A percentile compares a stretch with the other conserved stretches of the same genome.
These are phyloP conservation scores for Piezodorus guildinii DNA, from an alignment of 1,140 invertebrate genomes.

Conservation along the genomic window DNA sequence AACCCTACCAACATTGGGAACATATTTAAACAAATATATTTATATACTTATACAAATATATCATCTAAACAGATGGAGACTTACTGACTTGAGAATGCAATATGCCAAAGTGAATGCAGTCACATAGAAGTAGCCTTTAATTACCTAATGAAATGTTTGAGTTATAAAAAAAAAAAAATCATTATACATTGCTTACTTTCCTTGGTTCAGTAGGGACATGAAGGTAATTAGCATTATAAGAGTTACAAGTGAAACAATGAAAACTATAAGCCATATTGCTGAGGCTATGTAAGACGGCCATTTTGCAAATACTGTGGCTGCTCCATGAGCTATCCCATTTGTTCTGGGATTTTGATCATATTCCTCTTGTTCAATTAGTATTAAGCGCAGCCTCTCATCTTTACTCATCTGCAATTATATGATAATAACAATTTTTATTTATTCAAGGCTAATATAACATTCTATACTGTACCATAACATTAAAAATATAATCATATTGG, in stretches of 20 bases:
- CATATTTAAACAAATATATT: too few species aligned
- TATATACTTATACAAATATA: too few species aligned
- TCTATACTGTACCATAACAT: too few species aligned
- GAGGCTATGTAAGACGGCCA: constrained; percentile 9
- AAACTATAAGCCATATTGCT: constrained; percentile 5
- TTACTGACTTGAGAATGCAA: too few species aligned
- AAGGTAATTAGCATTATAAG: neutral
- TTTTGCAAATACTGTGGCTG: neutral
- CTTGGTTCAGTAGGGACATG: neutral
- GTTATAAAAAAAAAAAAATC: too few species aligned
- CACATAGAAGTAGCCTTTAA: too few species aligned
- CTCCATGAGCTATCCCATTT: neutral
- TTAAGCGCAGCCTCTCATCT: constrained; percentile 1
- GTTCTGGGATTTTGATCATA: neutral
- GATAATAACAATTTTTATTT: neutral
- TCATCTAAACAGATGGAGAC: too few species aligned
- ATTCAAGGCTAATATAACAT: too few species aligned
- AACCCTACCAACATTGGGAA: too few species aligned
- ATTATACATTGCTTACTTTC: neutral
- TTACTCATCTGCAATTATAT: neutral
- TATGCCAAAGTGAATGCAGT: too few species aligned
- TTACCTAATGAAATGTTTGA: too few species aligned
- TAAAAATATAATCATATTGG: too few species aligned
- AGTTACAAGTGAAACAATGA: constrained; percentile 5
- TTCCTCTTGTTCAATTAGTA: neutral